A percentile compares a stretch with the other conserved stretches of the same genome.
Conservation (phyloP, 2,113 vertebrate genomes). For the Podiceps cristatus region DNA sequence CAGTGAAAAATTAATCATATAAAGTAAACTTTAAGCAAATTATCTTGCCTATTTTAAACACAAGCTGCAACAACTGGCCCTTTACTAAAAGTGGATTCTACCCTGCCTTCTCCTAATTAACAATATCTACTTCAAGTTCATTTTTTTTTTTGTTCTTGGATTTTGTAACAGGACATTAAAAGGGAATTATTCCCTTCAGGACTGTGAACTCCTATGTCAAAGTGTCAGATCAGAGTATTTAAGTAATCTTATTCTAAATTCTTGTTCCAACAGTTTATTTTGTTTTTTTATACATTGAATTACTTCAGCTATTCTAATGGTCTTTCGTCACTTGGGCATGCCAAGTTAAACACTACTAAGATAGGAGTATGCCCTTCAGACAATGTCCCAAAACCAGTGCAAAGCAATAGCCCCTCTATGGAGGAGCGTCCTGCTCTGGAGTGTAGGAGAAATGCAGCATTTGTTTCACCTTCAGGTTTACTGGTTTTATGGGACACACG, state of each 20-base stretch:
- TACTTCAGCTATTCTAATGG: background rate
- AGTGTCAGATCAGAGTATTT: background rate
- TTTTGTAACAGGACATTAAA: background rate
- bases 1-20: background rate
- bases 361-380: background rate
- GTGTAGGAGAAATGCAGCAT: background rate
- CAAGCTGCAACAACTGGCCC: accelerated
- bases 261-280: background rate
- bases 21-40: background rate
- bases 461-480: background rate
- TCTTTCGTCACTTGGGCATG: background rate
- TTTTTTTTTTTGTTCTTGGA: background rate
- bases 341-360: background rate
- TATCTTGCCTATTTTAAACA: background rate
- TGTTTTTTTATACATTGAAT: background rate
- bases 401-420: background rate
- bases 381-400: background rate
- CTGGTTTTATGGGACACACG: accelerated
- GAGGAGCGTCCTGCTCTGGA: background rate
- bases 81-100: background rate
- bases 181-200: background rate
- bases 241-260: background rate
- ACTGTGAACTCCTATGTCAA: background rate
- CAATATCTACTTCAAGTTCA: background rate
- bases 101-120: background rate